Conservation (phyloP, 2,113 vertebrate species). For the Haemorhous mexicanus region DNA sequence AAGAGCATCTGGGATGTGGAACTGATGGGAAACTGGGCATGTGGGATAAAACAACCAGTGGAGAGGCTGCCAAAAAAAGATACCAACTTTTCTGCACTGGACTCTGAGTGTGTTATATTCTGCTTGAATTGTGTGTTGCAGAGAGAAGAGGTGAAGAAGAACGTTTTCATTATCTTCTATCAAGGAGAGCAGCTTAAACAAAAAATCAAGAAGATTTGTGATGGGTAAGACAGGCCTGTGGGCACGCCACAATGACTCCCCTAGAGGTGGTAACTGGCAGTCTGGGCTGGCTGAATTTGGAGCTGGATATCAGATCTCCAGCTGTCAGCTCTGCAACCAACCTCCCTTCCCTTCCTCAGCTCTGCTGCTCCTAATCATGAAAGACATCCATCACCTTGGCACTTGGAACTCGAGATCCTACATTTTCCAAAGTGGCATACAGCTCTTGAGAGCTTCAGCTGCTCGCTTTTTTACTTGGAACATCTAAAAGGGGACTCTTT, state of each 20-base stretch:
- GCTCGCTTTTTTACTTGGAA: not conserved
- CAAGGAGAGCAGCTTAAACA: slow-evolving; percentile 82
- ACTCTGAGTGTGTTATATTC: not conserved
- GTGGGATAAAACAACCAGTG: not conserved
- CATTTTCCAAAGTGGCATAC: not conserved
- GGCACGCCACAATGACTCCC: not conserved
- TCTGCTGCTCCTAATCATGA: not conserved
- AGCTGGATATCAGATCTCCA: not conserved
- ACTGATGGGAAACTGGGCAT: not conserved
- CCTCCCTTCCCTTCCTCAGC: not conserved
- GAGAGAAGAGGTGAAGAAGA: slow-evolving; percentile 82
- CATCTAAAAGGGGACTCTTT: not conserved
- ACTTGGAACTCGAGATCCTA: not conserved
- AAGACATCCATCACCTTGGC: not conserved
- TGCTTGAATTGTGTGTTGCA: slow-evolving; percentile 51
- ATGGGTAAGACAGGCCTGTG: slow-evolving; percentile 68
- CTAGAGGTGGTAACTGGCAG: not conserved
- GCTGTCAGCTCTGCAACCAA: not conserved
- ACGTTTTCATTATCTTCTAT: slow-evolving; percentile 83
- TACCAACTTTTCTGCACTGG: not conserved
- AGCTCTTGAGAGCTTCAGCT: not conserved
- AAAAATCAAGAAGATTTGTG: slow-evolving; percentile 82
- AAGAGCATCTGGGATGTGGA: not conserved
- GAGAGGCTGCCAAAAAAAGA: not conserved
- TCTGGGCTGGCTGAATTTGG: not conserved